These are phyloP conservation scores for Barnardius zonarius DNA, from an alignment of 2,113 vertebrate genomes.

Conservation along the genomic window DNA sequence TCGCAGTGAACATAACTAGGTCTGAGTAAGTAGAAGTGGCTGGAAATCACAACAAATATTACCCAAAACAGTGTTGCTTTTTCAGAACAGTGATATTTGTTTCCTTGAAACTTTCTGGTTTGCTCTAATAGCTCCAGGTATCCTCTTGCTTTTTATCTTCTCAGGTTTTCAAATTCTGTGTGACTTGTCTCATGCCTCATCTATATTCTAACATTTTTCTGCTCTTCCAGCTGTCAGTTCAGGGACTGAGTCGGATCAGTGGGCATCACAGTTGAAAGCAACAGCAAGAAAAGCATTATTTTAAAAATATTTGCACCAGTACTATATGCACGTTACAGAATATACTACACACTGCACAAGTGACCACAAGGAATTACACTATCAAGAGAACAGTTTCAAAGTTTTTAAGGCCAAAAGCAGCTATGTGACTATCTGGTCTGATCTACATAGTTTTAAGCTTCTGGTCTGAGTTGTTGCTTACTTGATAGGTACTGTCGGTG, in stretches of 20 bases:
- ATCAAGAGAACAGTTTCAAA: background rate
- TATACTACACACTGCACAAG: background rate
- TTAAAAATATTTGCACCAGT: background rate
- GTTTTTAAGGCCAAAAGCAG: constrained; percentile 12
- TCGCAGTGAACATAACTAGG: background rate
- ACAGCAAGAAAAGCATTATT: background rate
- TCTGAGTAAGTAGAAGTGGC: background rate
- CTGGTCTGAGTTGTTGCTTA: constrained; percentile 65
- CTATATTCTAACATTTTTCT: background rate
- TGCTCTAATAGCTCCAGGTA: background rate
- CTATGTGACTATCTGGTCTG: background rate
- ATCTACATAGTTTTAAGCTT: background rate
- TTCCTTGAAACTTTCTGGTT: background rate
- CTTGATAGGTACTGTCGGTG: constrained; percentile 90
- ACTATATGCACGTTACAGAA: background rate
- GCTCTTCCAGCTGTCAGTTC: background rate
- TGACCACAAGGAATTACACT: background rate
- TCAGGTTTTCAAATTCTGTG: background rate
- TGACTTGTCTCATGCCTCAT: background rate
- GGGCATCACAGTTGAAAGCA: background rate
- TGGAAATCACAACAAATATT: background rate
- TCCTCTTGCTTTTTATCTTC: background rate
- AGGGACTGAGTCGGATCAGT: background rate
- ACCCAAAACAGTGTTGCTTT: background rate
- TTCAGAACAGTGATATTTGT: background rate